Base-by-base conservation (phyloP, 2,113 vertebrate genomes). In the Nycticorax nycticorax region DNA sequence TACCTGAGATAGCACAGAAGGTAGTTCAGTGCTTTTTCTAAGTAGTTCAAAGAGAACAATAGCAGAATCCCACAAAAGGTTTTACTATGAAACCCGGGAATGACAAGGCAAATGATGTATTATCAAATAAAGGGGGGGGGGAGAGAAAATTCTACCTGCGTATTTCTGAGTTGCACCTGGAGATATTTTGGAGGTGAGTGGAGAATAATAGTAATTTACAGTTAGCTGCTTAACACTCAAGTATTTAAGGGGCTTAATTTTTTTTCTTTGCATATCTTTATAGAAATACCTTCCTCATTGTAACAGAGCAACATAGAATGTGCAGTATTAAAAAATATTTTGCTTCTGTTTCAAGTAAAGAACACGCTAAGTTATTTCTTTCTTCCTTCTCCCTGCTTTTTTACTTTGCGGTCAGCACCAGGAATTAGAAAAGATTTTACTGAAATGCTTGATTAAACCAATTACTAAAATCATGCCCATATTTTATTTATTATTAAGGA, bases 31-130 rank as follows among this genome's bases (percentile, higher is more conserved):
- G 94, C 88, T 92, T 97, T 95, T 93, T 92, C 87, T 84, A 92
- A 97, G 96, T 97, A 95, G 81, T 97, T 97, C 92, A 75, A 52
- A 82, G 95, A 98, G 97, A 98, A 98, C 97, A 98, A 98, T 98
- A 92, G 96, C 80, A 90, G 75, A 95, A 96, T 87, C 66, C 79
- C 80, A 95, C 93, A 97, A 95, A 97, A 96, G 96, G 83, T 74
- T 96, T 97, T 82, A 81, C 90, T 96, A 4, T 57, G 93, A 89
- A 97, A 92, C 80, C 80, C 74, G 50, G 78, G 69, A 37, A 87
- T 90, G 75, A 87, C 81, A 92, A 91, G 85, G 64, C 39, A 80
- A 94, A 73, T 90, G 81, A 94, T 93, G 72, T 84, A 79, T 64
- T 96, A 78, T 91, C 92, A 93, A 93, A 95, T 87, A 92, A 95